Evolutionary conservation across 2,113 vertebrate species (phyloP).

Genomic region (Leiothrix lutea): DNA sequence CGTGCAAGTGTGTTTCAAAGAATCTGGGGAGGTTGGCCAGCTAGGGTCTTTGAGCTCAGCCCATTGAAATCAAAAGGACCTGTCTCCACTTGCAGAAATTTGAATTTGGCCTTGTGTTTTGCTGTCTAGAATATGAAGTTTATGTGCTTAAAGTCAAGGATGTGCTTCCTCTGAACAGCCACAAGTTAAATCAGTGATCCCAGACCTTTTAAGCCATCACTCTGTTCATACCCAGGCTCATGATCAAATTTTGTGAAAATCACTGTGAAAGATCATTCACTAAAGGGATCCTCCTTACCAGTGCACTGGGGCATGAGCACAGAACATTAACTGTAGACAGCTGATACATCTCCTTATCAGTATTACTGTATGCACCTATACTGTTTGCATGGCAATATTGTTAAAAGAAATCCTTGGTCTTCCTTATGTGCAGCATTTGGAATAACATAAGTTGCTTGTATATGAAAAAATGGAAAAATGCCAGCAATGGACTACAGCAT

Average conservation of each 20-base stretch:
- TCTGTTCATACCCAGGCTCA: not conserved
- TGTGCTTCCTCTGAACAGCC: not conserved
- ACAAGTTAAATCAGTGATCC: not conserved
- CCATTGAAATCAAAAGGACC: not conserved
- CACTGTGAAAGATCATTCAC: not conserved
- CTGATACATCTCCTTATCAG: rapidly evolving
- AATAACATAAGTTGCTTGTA: not conserved
- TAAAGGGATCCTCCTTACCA: not conserved
- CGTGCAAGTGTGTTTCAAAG: not conserved
- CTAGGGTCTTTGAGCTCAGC: not conserved
- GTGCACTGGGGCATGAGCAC: not conserved
- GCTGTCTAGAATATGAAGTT: not conserved
- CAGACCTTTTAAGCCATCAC: not conserved
- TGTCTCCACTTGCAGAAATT: not conserved
- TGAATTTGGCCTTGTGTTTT: not conserved
- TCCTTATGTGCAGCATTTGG: rapidly evolving
- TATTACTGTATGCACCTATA: not conserved
- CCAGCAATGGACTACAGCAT: not conserved
- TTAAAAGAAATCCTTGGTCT: not conserved
- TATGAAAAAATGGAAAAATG: not conserved
- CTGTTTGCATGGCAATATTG: not conserved
- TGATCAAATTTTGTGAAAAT: not conserved
- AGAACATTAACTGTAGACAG: not conserved
- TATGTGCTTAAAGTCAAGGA: not conserved
- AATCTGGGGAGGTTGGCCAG: not conserved